phyloP scores from a whole-genome alignment of 2,888 invertebrate genomes.

The Thereva nobilitata region DNA sequence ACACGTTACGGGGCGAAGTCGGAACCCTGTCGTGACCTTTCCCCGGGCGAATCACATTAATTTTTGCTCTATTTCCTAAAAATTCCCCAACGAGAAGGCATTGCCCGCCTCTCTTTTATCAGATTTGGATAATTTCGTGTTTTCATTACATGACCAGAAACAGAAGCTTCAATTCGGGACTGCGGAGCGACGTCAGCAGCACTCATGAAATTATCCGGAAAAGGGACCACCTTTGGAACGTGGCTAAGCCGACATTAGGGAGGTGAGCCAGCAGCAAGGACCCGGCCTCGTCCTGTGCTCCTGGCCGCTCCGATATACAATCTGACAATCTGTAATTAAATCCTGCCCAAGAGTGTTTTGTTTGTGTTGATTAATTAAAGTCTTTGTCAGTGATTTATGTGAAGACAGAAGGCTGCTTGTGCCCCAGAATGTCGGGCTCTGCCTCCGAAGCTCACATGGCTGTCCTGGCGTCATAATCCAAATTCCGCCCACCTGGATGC shows the following conservation, averaged over 20 bases:
- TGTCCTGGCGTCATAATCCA: constrained; percentile 1
- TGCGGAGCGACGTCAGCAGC: neutral
- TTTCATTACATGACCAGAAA: too few relatives aligned
- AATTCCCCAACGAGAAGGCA: too few relatives aligned
- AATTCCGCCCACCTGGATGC: constrained; percentile 5
- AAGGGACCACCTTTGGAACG: constrained; percentile 10
- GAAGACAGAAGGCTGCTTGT: constrained; percentile 15
- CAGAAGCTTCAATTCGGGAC: too few relatives aligned
- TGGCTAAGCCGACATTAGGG: constrained; percentile 17
- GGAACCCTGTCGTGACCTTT: too few relatives aligned
- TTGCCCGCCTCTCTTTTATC: too few relatives aligned
- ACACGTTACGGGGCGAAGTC: too few relatives aligned
- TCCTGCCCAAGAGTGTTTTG: constrained; percentile 41
- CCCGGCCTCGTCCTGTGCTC: constrained; percentile 20
- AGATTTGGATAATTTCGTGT: too few relatives aligned
- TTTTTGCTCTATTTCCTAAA: too few relatives aligned
- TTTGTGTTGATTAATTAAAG: constrained; percentile 43
- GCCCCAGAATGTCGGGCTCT: too few relatives aligned
- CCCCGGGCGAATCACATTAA: too few relatives aligned
- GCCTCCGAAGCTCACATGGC: neutral
- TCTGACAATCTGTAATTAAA: constrained; percentile 43
- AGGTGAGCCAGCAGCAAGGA: constrained; percentile 10
- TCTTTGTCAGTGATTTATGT: constrained; percentile 41
- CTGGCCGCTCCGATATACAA: constrained; percentile 21
- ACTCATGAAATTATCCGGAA: neutral